These are phyloP conservation scores for Hyperopisus bebe DNA, from an alignment of 2,113 vertebrate species.

Conservation along the genomic window DNA sequence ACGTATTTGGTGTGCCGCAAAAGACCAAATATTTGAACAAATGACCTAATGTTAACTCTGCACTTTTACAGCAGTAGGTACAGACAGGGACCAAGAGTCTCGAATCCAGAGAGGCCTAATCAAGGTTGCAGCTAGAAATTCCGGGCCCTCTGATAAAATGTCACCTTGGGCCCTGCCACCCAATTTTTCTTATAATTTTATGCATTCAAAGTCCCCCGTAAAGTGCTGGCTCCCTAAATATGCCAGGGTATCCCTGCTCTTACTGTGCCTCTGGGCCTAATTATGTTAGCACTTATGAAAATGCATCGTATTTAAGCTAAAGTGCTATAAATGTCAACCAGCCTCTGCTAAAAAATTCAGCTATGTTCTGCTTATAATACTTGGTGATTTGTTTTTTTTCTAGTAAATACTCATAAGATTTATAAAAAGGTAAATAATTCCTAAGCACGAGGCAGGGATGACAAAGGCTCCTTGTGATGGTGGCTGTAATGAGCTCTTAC, in stretches of 20 bases:
- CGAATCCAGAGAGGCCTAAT: not conserved
- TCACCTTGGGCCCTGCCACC: not conserved
- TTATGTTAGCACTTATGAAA: not conserved
- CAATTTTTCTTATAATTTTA: not conserved
- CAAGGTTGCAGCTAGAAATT: not conserved
- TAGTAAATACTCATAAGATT: not conserved
- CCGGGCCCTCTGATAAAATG: not conserved
- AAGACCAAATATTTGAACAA: slow-evolving; percentile 7
- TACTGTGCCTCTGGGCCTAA: not conserved
- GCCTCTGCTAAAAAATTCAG: not conserved
- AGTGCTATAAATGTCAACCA: not conserved
- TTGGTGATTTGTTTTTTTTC: not conserved
- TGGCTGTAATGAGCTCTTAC: slow-evolving; percentile 56
- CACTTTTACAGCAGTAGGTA: not conserved
- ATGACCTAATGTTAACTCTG: not conserved
- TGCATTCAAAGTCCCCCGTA: not conserved
- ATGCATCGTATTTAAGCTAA: not conserved
- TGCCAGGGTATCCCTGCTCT: not conserved
- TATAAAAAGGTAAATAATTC: not conserved
- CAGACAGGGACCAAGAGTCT: not conserved
- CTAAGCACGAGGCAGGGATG: not conserved
- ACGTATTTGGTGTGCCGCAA: not conserved
- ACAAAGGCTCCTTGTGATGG: not conserved
- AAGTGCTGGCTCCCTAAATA: not conserved
- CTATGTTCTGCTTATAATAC: not conserved